Evolutionary conservation across 2,888 invertebrate species (phyloP).

Genomic region (Drosophila infuscata): DNA sequence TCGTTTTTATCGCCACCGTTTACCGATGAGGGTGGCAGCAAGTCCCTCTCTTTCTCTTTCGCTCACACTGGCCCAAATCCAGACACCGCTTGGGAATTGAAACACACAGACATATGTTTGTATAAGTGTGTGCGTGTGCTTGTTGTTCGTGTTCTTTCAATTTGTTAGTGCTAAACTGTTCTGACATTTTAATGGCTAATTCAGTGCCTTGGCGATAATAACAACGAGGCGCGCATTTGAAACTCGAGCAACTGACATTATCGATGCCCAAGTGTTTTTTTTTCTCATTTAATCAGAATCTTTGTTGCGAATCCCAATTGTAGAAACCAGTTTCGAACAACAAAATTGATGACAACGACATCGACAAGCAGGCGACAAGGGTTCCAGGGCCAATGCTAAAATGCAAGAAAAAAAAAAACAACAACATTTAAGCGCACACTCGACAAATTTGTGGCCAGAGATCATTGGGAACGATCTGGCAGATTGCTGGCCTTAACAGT

Average conservation of each 20-base stretch:
- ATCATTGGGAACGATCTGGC: constrained; percentile 52
- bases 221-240: constrained; percentile 44
- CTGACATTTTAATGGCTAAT: constrained; percentile 68
- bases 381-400: constrained; percentile 48
- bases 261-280: constrained; percentile 21
- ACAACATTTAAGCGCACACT: constrained; percentile 80
- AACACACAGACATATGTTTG: constrained; percentile 8
- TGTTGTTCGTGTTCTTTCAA: constrained; percentile 46
- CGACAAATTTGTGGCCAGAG: constrained; percentile 76
- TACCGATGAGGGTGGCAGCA: constrained; percentile 42
- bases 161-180: constrained; percentile 63
- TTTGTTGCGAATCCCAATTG: constrained; percentile 72
- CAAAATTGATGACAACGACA: constrained; percentile 70
- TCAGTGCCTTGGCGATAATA: constrained; percentile 43
- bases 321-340: constrained; percentile 16
- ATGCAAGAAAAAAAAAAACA: neutral
- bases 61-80: constrained; percentile 43
- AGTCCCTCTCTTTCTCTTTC: neutral
- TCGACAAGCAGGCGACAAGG: constrained; percentile 38
- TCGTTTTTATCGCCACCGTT: constrained; percentile 58
- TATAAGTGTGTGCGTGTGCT: neutral
- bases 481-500: constrained; percentile 31
- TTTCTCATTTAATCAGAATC: constrained; percentile 67
- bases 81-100: constrained; percentile 58
- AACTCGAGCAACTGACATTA: constrained; percentile 60